A percentile compares a stretch with the other conserved stretches of the same genome.
These are phyloP conservation scores for Bradypodion ventrale DNA, from an alignment of 2,797 vertebrate genomes.

Conservation along the genomic window DNA sequence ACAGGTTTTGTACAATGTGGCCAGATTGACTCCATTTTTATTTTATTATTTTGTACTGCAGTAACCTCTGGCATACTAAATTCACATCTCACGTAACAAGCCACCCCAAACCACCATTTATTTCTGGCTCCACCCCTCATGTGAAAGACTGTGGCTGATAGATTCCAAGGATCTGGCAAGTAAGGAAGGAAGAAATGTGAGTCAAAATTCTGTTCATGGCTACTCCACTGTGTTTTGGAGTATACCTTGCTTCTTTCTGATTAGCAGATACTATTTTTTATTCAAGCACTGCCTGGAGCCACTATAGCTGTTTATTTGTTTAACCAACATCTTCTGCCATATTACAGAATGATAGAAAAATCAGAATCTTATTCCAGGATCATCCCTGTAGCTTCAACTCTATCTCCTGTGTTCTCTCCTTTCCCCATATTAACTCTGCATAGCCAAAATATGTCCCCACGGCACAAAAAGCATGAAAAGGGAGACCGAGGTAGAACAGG, in stretches of 20 bases:
- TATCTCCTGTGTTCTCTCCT: neutral
- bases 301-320: neutral
- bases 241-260: neutral
- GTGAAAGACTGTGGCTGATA: neutral
- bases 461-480: neutral
- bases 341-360: neutral
- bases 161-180: neutral
- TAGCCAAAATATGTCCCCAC: neutral
- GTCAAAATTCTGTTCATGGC: too few species aligned
- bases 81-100: too few species aligned
- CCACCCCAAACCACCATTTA: neutral
- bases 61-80: too few species aligned
- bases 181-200: too few species aligned
- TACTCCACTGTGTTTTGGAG: too few species aligned
- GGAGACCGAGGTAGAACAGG: neutral
- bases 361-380: neutral
- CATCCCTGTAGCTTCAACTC: neutral
- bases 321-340: neutral
- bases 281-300: neutral
- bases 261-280: neutral
- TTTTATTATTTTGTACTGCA: too few species aligned
- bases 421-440: neutral
- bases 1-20: constrained; percentile 47
- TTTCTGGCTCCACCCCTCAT: neutral
- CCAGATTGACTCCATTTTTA: neutral